Conservation (phyloP, 2,113 vertebrate genomes). For the Physeter macrocephalus region DNA sequence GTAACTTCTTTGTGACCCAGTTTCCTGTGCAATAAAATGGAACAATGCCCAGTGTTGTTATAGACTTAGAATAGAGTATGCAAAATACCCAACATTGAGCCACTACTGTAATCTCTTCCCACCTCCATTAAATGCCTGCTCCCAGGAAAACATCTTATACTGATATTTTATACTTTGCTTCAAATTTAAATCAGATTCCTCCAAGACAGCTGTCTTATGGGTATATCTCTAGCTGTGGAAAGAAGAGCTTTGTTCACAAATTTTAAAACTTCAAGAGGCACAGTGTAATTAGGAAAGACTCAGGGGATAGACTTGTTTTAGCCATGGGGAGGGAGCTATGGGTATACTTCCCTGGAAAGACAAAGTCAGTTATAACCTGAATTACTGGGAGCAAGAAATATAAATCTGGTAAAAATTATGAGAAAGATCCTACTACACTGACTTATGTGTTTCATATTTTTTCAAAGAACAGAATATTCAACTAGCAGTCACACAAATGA, state of each 20-base stretch:
- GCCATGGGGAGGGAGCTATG: neutral
- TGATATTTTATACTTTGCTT: constrained; percentile 2
- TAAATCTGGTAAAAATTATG: neutral
- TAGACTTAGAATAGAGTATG: neutral
- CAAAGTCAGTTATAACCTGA: neutral
- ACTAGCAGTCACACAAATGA: neutral
- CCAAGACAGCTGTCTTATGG: neutral
- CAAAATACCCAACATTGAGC: neutral
- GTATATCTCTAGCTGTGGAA: neutral
- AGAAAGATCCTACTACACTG: neutral
- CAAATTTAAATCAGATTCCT: neutral
- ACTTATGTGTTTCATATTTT: neutral
- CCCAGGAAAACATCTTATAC: neutral
- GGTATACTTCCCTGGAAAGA: neutral
- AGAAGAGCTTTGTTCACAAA: neutral
- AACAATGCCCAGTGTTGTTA: neutral
- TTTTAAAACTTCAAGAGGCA: neutral
- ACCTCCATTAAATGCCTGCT: neutral
- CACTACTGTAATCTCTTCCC: neutral
- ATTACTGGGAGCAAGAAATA: neutral
- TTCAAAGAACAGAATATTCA: neutral
- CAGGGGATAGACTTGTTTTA: neutral
- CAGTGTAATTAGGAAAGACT: neutral
- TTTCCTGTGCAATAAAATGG: constrained; percentile 13
- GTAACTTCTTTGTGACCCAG: neutral